A percentile compares a stretch with the other conserved stretches of the same genome.
phyloP scores from a whole-genome alignment of 2,113 vertebrate genomes.

The Scartelaos histophorus region DNA sequence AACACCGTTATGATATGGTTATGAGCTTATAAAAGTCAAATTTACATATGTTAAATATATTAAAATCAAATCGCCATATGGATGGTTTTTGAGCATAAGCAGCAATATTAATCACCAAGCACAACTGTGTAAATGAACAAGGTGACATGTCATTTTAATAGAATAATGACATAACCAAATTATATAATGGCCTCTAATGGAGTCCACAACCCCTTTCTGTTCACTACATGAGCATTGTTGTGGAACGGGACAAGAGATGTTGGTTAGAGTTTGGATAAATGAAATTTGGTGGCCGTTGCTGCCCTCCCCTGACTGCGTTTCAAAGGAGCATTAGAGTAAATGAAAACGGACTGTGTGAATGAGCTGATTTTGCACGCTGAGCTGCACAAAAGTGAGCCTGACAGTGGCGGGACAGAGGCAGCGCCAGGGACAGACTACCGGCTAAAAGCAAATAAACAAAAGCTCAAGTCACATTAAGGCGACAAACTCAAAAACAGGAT shows the following conservation, averaged over 20 bases:
- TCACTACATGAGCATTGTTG: conserved; percentile 31
- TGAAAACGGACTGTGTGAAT: conserved; percentile 43
- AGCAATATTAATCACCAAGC: conserved; percentile 39
- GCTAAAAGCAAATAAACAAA: conserved; percentile 59
- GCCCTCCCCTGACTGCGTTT: conserved; percentile 26
- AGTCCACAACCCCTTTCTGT: conserved; percentile 43
- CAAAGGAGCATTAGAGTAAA: conserved; percentile 45
- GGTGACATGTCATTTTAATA: conserved; percentile 61
- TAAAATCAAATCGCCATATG: conserved; percentile 6
- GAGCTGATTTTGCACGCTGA: conserved; percentile 33
- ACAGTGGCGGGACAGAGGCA: conserved; percentile 20
- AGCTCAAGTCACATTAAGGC: conserved; percentile 65
- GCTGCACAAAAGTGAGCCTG: conserved; percentile 38
- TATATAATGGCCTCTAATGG: conserved; percentile 56
- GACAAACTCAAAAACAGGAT: conserved; percentile 76
- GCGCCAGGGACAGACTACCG: conserved; percentile 28
- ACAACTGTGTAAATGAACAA: conserved; percentile 35
- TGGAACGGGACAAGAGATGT: conserved; percentile 9
- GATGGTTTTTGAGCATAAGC: conserved; percentile 7
- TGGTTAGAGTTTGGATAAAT: conserved; percentile 30
- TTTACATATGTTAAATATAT: neutral
- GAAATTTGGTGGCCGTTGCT: conserved; percentile 4
- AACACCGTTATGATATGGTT: no score
- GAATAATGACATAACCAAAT: conserved; percentile 61
- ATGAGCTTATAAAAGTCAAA: no score